phyloP scores from a whole-genome alignment of 2,113 vertebrate genomes.

The Microcebus jonahi region DNA sequence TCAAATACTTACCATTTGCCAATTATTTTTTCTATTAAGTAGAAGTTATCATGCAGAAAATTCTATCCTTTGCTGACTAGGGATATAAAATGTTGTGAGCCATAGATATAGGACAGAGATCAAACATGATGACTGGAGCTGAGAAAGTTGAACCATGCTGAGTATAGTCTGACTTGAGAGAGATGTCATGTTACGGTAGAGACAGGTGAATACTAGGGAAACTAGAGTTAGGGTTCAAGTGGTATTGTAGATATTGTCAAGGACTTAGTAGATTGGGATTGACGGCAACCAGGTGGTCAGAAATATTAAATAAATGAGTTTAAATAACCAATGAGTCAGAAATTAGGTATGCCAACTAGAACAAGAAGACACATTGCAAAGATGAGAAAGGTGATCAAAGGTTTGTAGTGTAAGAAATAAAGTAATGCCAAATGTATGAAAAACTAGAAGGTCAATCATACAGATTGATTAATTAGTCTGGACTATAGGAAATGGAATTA shows the following conservation, averaged over 20 bases:
- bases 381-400: neutral
- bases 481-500: neutral
- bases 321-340: neutral
- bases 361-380: neutral
- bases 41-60: neutral
- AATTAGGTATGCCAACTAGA: neutral
- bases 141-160: neutral
- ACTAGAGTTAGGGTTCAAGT: neutral
- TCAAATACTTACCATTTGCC: constrained; percentile 17
- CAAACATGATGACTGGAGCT: neutral
- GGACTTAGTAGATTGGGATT: neutral
- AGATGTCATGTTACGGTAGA: neutral
- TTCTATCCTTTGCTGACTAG: neutral
- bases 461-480: neutral
- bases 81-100: neutral
- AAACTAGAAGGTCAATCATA: neutral
- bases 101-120: neutral
- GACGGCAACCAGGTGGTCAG: neutral
- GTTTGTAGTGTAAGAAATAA: neutral
- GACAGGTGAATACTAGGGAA: neutral
- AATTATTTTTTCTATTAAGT: constrained; percentile 20
- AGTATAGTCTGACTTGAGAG: neutral
- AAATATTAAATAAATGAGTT: neutral
- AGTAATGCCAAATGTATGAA: neutral
- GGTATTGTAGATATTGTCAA: neutral